A percentile compares a stretch with the other conserved stretches of the same genome.
These are phyloP conservation scores for Meriones psammophilus DNA, from an alignment of 2,797 vertebrate genomes.

Conservation along the genomic window DNA sequence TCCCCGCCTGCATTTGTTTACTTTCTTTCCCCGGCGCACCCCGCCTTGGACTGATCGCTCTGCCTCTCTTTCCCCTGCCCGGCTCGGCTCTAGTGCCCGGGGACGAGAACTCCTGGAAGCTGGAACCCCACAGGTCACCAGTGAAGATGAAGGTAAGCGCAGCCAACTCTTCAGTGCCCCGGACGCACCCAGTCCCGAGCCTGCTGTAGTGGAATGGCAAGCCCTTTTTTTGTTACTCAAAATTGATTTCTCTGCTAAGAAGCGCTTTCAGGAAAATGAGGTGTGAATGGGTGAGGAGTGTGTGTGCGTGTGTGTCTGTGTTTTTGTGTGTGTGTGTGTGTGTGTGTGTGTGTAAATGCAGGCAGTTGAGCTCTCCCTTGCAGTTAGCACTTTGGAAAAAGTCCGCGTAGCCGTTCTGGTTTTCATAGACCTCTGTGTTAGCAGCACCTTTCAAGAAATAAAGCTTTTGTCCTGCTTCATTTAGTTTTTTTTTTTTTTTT, in stretches of 20 bases:
- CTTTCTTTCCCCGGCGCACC: conserved; percentile 71
- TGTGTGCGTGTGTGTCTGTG: neutral
- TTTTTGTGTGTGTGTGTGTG: neutral
- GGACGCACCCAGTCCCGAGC: conserved; percentile 51
- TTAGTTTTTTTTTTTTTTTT: conserved; percentile 61
- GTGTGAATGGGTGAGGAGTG: conserved; percentile 53
- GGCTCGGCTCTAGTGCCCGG: conserved; percentile 48
- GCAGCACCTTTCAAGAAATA: conserved; percentile 84
- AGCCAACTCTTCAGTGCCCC: conserved; percentile 12
- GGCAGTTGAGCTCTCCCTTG: conserved; percentile 47
- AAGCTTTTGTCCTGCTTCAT: conserved; percentile 83
- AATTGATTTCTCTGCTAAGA: conserved; percentile 49
- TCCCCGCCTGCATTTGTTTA: conserved; percentile 79
- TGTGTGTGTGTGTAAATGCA: conserved; percentile 11
- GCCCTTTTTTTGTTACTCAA: conserved; percentile 2
- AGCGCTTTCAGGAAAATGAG: conserved; percentile 61
- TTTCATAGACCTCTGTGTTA: conserved; percentile 86
- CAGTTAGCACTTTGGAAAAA: conserved; percentile 70
- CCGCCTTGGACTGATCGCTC: conserved; percentile 59
- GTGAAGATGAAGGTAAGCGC: conserved; percentile 96
- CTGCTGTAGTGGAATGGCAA: conserved; percentile 69
- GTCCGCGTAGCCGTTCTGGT: conserved; percentile 60
- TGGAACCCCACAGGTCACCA: conserved; percentile 96
- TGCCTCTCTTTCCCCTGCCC: conserved; percentile 69
- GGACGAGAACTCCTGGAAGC: conserved; percentile 90